These are phyloP conservation scores for Meloe dianella DNA, from an alignment of 2,888 invertebrate genomes.

Conservation along the genomic window DNA sequence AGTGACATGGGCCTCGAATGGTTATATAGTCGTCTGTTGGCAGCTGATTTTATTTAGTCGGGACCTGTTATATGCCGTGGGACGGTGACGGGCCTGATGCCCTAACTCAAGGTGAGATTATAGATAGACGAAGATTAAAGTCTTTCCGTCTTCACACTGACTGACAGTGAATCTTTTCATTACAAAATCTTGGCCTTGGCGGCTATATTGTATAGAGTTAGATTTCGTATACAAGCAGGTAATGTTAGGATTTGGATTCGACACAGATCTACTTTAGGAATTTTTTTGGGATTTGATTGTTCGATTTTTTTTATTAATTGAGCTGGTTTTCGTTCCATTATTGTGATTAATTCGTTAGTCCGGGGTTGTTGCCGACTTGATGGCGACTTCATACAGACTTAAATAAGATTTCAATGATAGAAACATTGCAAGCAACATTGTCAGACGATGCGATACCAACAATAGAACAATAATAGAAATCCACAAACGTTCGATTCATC, in stretches of 20 bases:
- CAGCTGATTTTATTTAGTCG: slow-evolving; percentile 11
- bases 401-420: slow-evolving; percentile 17
- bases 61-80: slow-evolving; percentile 22
- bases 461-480: slow-evolving; percentile 34
- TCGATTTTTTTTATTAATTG: slow-evolving; percentile 26
- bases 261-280: slow-evolving; percentile 41
- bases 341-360: no score
- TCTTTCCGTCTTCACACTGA: slow-evolving; percentile 47
- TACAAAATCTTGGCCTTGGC: slow-evolving; percentile 40
- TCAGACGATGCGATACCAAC: slow-evolving; percentile 18
- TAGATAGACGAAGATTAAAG: slow-evolving; percentile 45
- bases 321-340: slow-evolving; percentile 13
- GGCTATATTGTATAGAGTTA: slow-evolving; percentile 20
- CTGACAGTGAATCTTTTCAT: slow-evolving; percentile 50
- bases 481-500: slow-evolving; percentile 28
- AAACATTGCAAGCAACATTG: slow-evolving; percentile 18
- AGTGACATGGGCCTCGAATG: neutral
- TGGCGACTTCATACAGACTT: slow-evolving; percentile 20
- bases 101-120: slow-evolving; percentile 41
- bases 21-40: slow-evolving; percentile 12
- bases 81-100: slow-evolving; percentile 16
- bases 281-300: slow-evolving; percentile 33
- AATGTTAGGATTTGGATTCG: slow-evolving; percentile 41
- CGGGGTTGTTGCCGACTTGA: slow-evolving; percentile 2
- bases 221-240: slow-evolving; percentile 12